phyloP scores from a whole-genome alignment of 2,888 invertebrate genomes.

The Helleia helle region DNA sequence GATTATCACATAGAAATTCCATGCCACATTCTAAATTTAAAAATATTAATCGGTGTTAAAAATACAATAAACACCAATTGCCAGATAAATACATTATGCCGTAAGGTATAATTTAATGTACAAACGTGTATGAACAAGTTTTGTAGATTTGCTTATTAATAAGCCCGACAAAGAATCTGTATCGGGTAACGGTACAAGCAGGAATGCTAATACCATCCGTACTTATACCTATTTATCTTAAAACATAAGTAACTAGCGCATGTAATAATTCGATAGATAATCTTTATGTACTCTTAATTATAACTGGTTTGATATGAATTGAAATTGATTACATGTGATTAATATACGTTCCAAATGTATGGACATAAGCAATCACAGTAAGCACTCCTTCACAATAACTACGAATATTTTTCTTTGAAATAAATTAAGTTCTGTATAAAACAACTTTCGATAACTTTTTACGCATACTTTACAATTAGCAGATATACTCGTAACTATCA shows the following conservation, averaged over 20 bases:
- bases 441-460: too few relatives aligned
- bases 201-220: conserved; percentile 40
- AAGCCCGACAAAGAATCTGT: conserved; percentile 57
- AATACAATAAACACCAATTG: conserved; percentile 7
- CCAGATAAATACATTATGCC: conserved; percentile 19
- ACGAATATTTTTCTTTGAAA: too few relatives aligned
- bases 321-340: conserved; percentile 26
- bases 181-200: conserved; percentile 35
- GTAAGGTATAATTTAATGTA: conserved; percentile 21
- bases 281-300: conserved; percentile 31
- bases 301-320: conserved; percentile 27
- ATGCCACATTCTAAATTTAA: background rate
- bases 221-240: conserved; percentile 44
- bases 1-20: too few relatives aligned
- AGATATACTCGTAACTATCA: too few relatives aligned
- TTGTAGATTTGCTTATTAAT: conserved; percentile 61
- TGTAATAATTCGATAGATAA: conserved; percentile 34
- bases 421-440: too few relatives aligned
- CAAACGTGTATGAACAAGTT: conserved; percentile 40
- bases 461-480: too few relatives aligned
- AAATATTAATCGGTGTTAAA: conserved; percentile 4
- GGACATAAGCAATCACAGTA: too few relatives aligned
- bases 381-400: too few relatives aligned
- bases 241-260: conserved; percentile 34
- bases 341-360: too few relatives aligned